Evolutionary conservation across 2,888 invertebrate species (phyloP).

Genomic region (Biston stratarius): DNA sequence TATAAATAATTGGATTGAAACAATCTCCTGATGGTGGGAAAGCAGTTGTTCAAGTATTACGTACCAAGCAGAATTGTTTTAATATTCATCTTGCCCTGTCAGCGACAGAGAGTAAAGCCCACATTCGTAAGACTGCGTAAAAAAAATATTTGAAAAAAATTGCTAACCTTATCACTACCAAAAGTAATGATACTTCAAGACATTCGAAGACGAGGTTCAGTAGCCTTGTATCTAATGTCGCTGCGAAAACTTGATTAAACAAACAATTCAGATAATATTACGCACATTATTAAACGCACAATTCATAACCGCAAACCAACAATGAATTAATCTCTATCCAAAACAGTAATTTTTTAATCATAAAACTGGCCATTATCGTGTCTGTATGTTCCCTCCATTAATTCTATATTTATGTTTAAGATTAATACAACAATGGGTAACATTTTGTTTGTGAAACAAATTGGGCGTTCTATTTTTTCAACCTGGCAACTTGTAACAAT

Average conservation of each 20-base stretch:
- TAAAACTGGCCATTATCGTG: constrained; percentile 47
- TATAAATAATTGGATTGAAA: too few species aligned
- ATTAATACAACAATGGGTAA: constrained; percentile 54
- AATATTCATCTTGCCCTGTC: too few species aligned
- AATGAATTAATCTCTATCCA: constrained; percentile 34
- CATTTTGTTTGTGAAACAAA: constrained; percentile 56
- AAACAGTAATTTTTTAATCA: constrained; percentile 51
- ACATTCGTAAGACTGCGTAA: too few species aligned
- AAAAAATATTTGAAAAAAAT: too few species aligned
- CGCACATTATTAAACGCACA: constrained; percentile 2
- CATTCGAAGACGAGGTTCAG: too few species aligned
- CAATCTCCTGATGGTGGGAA: too few species aligned
- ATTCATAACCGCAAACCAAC: constrained; percentile 36
- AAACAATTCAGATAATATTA: background rate
- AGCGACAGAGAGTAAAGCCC: too few species aligned
- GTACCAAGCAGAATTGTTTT: too few species aligned
- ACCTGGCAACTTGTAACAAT: constrained; percentile 36
- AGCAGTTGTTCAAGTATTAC: too few species aligned
- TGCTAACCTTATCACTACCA: too few species aligned
- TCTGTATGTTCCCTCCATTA: constrained; percentile 13
- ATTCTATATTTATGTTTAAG: constrained; percentile 53
- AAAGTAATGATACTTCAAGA: too few species aligned
- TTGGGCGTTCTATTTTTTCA: constrained; percentile 55
- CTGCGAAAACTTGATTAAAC: background rate
- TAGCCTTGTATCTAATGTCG: too few species aligned